A percentile compares a stretch with the other conserved stretches of the same genome.
phyloP scores from a whole-genome alignment of 1,140 invertebrate species.

The Drosophila repleta region DNA sequence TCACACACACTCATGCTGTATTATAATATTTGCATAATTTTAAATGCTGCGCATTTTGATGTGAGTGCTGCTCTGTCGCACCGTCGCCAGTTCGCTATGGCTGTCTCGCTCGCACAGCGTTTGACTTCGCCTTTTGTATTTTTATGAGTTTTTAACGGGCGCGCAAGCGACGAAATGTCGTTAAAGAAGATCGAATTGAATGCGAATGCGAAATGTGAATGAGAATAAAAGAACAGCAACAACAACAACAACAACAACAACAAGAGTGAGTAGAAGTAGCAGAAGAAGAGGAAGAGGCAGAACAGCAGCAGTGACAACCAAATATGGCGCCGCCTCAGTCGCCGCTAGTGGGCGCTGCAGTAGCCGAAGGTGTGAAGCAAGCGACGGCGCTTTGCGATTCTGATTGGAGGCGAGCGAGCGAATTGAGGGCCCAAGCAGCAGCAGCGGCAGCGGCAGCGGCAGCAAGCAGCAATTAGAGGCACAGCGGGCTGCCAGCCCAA shows the following conservation, averaged over 20 bases:
- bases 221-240: constrained; percentile 46
- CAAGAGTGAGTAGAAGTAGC: background rate
- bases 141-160: constrained; percentile 52
- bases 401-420: background rate
- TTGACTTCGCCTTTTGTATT: constrained; percentile 39
- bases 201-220: constrained; percentile 58
- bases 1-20: background rate
- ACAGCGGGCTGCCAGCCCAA: background rate
- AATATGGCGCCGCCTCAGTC: constrained; percentile 66
- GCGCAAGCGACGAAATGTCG: constrained; percentile 57
- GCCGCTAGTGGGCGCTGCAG: constrained; percentile 53
- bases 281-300: constrained; percentile 8
- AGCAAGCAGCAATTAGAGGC: constrained; percentile 4
- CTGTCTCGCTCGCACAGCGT: constrained; percentile 10
- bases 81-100: constrained; percentile 8
- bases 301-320: constrained; percentile 42
- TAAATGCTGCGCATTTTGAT: constrained; percentile 37
- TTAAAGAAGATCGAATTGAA: constrained; percentile 76
- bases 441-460: no score
- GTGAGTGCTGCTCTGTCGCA: constrained; percentile 10
- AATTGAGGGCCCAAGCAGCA: background rate
- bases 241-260: constrained; percentile 22
- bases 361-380: constrained; percentile 48
- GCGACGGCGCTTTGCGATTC: constrained; percentile 32
- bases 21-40: constrained; percentile 21